These are phyloP conservation scores for Steinernema khuongi DNA, from an alignment of 1,140 invertebrate genomes.

Conservation along the genomic window DNA sequence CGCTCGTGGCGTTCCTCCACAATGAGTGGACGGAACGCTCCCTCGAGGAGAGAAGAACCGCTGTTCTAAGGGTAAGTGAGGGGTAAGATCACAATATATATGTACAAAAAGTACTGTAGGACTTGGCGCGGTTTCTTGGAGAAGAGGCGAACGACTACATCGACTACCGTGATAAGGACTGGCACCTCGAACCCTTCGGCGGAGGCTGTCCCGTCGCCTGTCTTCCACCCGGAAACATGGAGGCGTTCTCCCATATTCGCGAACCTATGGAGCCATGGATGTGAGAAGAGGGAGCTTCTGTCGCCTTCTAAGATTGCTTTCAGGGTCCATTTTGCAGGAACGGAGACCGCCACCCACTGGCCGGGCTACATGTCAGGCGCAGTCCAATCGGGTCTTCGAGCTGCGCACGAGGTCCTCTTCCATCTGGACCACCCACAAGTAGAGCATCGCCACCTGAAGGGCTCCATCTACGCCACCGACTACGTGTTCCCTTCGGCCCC, in stretches of 20 bases:
- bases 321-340: conserved; percentile 63
- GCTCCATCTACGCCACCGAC: background rate
- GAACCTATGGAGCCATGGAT: conserved; percentile 44
- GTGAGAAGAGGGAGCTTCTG: too few relatives aligned
- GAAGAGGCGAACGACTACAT: conserved; percentile 28
- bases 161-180: conserved; percentile 59
- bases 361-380: conserved; percentile 65
- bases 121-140: conserved; percentile 28
- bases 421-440: background rate
- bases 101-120: conserved; percentile 2
- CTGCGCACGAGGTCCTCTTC: conserved; percentile 62
- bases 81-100: background rate
- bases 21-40: conserved; percentile 20
- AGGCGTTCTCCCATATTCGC: conserved; percentile 40
- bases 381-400: conserved; percentile 63
- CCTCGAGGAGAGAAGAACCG: conserved; percentile 17
- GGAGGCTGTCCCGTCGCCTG: conserved; percentile 59
- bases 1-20: conserved; percentile 24
- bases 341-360: conserved; percentile 64
- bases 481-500: background rate
- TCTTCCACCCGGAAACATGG: conserved; percentile 48
- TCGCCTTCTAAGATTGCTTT: conserved; percentile 52
- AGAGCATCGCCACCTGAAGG: background rate
- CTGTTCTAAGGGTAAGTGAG: conserved; percentile 16
- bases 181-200: conserved; percentile 59